phyloP scores from a whole-genome alignment of 2,888 invertebrate species.

The Chydorus sphaericus region DNA sequence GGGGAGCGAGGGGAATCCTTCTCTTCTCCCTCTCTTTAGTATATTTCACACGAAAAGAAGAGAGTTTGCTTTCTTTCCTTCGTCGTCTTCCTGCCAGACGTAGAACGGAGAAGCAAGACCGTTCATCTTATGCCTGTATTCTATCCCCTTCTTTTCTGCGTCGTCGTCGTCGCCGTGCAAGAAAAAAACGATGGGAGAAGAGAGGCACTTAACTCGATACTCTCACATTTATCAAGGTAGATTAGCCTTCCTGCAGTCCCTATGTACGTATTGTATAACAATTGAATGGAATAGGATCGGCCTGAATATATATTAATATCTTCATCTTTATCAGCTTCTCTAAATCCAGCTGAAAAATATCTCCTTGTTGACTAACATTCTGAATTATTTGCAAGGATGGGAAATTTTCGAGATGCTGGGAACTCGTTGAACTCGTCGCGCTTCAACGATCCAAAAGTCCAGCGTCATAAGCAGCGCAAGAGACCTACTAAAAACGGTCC shows the following conservation, averaged over 20 bases:
- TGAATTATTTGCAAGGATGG: too few relatives aligned
- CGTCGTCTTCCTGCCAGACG: not conserved
- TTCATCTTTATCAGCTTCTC: too few relatives aligned
- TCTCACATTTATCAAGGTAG: constrained; percentile 1
- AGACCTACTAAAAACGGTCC: constrained; percentile 3
- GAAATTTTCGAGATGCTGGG: not conserved
- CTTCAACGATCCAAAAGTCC: not conserved
- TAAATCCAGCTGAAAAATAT: too few relatives aligned
- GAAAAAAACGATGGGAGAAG: not conserved
- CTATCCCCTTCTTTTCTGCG: too few relatives aligned
- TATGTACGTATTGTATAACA: not conserved
- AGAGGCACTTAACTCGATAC: constrained; percentile 1
- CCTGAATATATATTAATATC: too few relatives aligned
- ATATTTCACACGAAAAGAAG: not conserved
- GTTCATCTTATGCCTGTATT: not conserved
- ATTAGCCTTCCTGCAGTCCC: not conserved
- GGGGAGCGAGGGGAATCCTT: not conserved
- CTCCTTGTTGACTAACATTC: too few relatives aligned
- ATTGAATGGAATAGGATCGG: not conserved
- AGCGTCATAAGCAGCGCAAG: not conserved
- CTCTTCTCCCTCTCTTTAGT: not conserved
- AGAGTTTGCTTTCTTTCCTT: not conserved
- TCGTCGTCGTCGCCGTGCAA: not conserved
- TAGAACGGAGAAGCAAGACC: not conserved
- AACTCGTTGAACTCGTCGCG: too few relatives aligned